Percentiles rank a stretch among this genome's conserved stretches.
Evolutionary conservation across 1,140 invertebrate genomes (phyloP).

Genomic region (Ostrea denselamellosa): DNA sequence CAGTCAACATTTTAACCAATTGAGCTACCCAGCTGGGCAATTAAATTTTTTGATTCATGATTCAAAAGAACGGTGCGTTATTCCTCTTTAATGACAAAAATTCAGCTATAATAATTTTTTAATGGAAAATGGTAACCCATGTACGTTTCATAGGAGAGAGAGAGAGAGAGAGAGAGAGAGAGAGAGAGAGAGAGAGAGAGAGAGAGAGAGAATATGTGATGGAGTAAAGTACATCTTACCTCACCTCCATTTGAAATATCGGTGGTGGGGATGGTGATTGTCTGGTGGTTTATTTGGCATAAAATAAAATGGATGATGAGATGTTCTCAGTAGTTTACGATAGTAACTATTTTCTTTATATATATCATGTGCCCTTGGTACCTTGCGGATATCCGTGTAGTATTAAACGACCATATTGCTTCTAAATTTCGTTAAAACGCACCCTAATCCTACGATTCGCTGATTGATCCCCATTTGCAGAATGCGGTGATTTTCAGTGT

Average conservation of each 20-base stretch:
- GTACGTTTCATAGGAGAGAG: no score
- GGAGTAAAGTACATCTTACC: not conserved
- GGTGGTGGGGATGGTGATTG: not conserved
- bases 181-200: no score
- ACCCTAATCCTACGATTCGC: not conserved
- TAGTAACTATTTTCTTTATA: conserved; percentile 10
- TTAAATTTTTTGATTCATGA: no score
- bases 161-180: no score
- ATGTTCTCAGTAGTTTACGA: conserved; percentile 12
- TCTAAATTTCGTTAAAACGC: not conserved
- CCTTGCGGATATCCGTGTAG: not conserved
- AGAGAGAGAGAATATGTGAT: not conserved
- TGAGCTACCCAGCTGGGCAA: no score
- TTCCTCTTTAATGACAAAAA: no score
- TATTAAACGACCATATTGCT: not conserved
- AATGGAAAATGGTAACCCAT: no score
- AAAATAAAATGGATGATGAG: not conserved
- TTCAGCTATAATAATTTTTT: no score
- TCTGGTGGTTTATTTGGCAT: not conserved
- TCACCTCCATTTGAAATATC: not conserved
- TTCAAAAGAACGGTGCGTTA: no score
- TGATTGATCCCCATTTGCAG: conserved; percentile 31
- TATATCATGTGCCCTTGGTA: not conserved
- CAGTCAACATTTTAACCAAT: no score
- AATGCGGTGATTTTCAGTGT: conserved; percentile 17